These are phyloP conservation scores for Silurus meridionalis DNA, from an alignment of 2,113 vertebrate genomes.

Conservation along the genomic window DNA sequence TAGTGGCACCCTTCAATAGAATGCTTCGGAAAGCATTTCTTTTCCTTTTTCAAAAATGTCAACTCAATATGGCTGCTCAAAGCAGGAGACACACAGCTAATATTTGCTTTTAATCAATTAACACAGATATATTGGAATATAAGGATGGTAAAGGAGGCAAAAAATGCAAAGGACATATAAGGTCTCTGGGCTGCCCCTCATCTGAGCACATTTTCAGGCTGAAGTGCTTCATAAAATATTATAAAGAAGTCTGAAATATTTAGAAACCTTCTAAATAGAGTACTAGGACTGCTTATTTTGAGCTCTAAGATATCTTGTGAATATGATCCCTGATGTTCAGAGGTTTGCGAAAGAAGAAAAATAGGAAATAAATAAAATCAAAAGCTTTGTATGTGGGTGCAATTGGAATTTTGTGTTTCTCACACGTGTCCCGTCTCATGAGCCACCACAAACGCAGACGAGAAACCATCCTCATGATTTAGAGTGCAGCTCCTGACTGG, in stretches of 20 bases:
- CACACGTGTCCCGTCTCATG: constrained; percentile 98
- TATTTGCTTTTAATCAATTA: neutral
- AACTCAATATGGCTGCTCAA: neutral
- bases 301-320: neutral
- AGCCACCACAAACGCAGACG: constrained; percentile 95
- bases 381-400: neutral
- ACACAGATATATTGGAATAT: neutral
- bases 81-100: too few relatives aligned
- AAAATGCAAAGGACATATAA: neutral
- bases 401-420: constrained; percentile 62
- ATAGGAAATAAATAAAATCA: neutral
- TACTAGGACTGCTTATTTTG: neutral
- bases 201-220: neutral
- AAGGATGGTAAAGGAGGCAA: neutral
- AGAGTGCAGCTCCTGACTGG: constrained; percentile 95
- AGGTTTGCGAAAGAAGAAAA: constrained; percentile 41
- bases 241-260: neutral
- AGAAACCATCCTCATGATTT: constrained; percentile 97
- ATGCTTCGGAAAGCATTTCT: neutral
- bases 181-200: neutral
- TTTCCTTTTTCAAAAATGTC: neutral
- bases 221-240: neutral
- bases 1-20: neutral
- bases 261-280: too few relatives aligned
- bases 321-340: constrained; percentile 13